Evolutionary conservation across 2,797 vertebrate species (phyloP).

Genomic region (Tenualosa ilisha): DNA sequence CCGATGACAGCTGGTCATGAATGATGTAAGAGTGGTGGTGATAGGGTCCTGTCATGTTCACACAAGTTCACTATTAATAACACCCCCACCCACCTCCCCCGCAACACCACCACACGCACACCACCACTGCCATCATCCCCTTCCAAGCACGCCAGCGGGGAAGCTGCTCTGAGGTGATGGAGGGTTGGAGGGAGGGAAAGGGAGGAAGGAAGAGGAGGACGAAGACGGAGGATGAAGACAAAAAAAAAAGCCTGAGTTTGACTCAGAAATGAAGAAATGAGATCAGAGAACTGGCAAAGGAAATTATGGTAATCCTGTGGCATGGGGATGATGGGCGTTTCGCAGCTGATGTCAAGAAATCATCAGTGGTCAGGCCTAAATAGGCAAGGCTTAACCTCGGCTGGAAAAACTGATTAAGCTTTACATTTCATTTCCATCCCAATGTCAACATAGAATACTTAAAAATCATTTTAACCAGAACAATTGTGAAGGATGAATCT

Average conservation of each 20-base stretch:
- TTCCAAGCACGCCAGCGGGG: constrained; percentile 34
- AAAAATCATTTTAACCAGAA: not conserved
- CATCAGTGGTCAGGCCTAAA: constrained; percentile 1
- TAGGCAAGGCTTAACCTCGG: not conserved
- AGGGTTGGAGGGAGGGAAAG: too few relatives aligned
- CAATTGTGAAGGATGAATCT: not conserved
- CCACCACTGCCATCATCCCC: not conserved
- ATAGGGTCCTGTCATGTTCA: constrained; percentile 54
- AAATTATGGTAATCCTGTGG: constrained; percentile 4
- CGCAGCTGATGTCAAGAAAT: not conserved
- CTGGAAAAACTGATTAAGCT: not conserved
- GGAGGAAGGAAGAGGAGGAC: not conserved
- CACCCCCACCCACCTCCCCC: not conserved
- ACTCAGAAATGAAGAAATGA: not conserved
- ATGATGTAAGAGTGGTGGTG: constrained; percentile 55
- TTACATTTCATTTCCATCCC: not conserved
- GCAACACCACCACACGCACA: too few relatives aligned
- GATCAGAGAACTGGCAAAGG: not conserved
- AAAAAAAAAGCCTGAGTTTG: not conserved
- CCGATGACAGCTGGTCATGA: constrained; percentile 59
- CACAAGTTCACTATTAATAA: constrained; percentile 56
- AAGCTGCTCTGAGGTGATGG: constrained; percentile 3
- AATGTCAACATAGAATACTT: not conserved
- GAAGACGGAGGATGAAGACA: not conserved
- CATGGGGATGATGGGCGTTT: constrained; percentile 8